Base-by-base conservation (phyloP, 2,797 vertebrate species). In the Acestrorhynchus altus region DNA sequence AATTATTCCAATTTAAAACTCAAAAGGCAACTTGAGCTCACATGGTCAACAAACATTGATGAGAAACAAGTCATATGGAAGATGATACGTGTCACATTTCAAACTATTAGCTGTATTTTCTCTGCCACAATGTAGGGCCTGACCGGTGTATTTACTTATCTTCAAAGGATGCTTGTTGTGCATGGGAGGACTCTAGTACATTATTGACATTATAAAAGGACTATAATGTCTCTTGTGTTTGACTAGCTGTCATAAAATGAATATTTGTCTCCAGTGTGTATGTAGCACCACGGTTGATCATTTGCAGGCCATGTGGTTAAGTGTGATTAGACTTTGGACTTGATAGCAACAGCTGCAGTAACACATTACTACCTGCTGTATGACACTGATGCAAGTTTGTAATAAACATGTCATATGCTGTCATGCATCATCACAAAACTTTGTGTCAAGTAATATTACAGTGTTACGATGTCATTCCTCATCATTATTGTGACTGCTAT, bases 291-390 rank as follows among this genome's bases (percentile, higher is more conserved):
- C 40, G 64, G 63, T 69, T 74, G 65, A 83, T 83, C 35, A 74
- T 80, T 83, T 73, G 69, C 81, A 80, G 47, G 64, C 31, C 24
- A 68, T 76, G 57, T 68, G 35, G 40, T 42, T 44, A 26, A 44
- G 42, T 56, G 47, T 72, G 60, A 10, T 12, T 76, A 46, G 68
- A 77, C 78, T 77, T 80, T 83, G 51, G 28, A 80, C 74, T 52
- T 0, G 15, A 13, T 15, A 12, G 28, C 18, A 28, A 39, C 2
- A 64, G 15, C 47, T 51, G 49, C 12, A 2, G 2, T 35, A 35
- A 35, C 31, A 35, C 31, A 2, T 35, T 35, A 35, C 31, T 6
- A 35, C 31, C 31, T 35, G 31, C 31, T 35, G 6, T 6, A 35
- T 35, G 6, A 35, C 31, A 35, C 6, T 35, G 31, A 35, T 6